A percentile compares a stretch with the other conserved stretches of the same genome.
Conservation (phyloP, 92 coral and sea anemone genomes). For the Nematostella vectensis region DNA sequence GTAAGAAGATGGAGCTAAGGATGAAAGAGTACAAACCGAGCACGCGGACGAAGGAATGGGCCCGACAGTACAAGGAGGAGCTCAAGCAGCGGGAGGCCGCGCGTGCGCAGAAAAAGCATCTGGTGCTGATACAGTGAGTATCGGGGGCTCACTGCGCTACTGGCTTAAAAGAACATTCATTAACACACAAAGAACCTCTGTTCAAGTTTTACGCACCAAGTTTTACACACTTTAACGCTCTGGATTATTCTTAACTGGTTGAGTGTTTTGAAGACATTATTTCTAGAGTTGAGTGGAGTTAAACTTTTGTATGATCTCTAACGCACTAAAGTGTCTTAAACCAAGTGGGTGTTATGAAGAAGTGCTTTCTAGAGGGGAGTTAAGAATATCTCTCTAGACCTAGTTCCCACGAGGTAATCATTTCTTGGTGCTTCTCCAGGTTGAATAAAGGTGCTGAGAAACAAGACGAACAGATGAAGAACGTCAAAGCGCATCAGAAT, state of each 20-base stretch:
- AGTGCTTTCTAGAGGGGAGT: too few relatives aligned
- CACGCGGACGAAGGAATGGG: slow-evolving; percentile 85
- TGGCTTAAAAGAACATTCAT: background rate
- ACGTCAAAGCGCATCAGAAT: slow-evolving; percentile 70
- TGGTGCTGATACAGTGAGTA: slow-evolving; percentile 62
- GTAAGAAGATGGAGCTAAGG: slow-evolving; percentile 72
- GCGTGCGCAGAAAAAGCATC: slow-evolving; percentile 73
- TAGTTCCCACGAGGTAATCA: too few relatives aligned
- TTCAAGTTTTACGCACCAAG: too few relatives aligned
- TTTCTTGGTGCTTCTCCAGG: slow-evolving; percentile 23
- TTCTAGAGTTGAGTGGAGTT: too few relatives aligned
- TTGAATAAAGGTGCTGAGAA: slow-evolving; percentile 66
- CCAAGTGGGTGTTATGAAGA: too few relatives aligned
- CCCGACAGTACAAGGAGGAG: slow-evolving; percentile 81
- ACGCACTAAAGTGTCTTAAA: too few relatives aligned
- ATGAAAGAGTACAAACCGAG: slow-evolving; percentile 61
- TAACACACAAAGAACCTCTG: too few relatives aligned
- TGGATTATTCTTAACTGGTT: too few relatives aligned
- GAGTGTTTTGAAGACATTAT: too few relatives aligned
- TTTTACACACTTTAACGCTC: too few relatives aligned
- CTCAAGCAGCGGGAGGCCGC: slow-evolving; percentile 61
- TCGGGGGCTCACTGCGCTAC: background rate
- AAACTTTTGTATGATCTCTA: too few relatives aligned
- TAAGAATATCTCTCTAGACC: too few relatives aligned
- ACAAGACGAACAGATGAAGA: slow-evolving; percentile 66